Evolutionary conservation across 2,113 vertebrate species (phyloP), one percentile per base, ranked within the genome.

Genomic region (Pachypanchax playfairii): DNA sequence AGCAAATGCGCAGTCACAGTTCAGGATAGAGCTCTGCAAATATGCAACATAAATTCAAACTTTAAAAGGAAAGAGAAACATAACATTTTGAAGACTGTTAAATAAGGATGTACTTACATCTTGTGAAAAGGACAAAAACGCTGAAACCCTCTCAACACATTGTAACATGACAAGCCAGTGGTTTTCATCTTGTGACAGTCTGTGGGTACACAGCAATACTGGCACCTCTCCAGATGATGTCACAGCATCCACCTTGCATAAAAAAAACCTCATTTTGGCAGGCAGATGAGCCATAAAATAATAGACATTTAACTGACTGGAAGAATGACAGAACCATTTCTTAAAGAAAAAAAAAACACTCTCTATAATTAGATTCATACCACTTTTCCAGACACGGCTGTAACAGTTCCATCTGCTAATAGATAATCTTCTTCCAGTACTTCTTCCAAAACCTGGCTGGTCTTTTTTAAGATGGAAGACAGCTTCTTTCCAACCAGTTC

Each of bases 1-100:
- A 9, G 96, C 93, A 80, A 96, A 98, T 20, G 89, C 83, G 13
- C 79, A 64, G 61, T 98, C 94, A 66, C 95, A 99, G 1, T 90
- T 90, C 3, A 91, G 82, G 76, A 98, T 89, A 18, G 55, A 85
- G 28, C 96, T 95, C 96, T 98, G 63, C 53, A 60, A 84, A 69
- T n/a, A 8, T 25, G 6, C 2, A 33, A 33, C 20, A 20, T 22
- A 26, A 2, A 41, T 25, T 4, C n/a, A 21, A 6, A 48, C 15
- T 22, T 3, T 22, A 28, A 22, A 2, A 17, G 59, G 22, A 0
- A 7, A 21, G 2, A 15, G 3, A 4, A 59, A 22, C 5, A n/a
- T 46, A 8, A 6, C 10, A 22, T 4, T 13, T 1, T 12, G 1
- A 24, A 50, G 3, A 33, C 6, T 20, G 8, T 0, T 64, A 63